These are phyloP conservation scores for Drymonia ruficornis DNA, from an alignment of 2,888 invertebrate species.

Conservation along the genomic window DNA sequence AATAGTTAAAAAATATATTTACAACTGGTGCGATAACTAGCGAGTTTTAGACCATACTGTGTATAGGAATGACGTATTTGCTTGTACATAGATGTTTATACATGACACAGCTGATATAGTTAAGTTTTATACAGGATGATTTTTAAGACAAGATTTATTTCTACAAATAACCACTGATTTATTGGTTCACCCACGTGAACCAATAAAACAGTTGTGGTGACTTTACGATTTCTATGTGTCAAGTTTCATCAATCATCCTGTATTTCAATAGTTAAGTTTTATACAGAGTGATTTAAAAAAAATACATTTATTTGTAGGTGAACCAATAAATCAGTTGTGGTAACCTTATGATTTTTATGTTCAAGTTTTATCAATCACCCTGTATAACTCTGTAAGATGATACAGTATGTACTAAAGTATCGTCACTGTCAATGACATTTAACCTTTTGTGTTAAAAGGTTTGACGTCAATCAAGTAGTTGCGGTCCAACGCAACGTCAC, in stretches of 20 bases:
- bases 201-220: no score
- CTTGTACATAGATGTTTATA: background rate
- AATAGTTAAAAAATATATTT: background rate
- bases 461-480: conserved; percentile 10
- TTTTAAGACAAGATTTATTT: no score
- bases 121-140: background rate
- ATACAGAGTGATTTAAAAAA: background rate
- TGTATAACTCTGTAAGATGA: no score
- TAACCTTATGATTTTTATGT: no score
- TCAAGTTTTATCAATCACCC: no score
- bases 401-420: conserved; percentile 4
- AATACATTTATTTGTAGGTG: no score
- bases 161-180: no score
- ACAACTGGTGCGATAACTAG: background rate
- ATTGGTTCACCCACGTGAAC: no score
- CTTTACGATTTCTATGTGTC: no score
- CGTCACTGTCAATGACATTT: conserved; percentile 16
- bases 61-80: background rate
- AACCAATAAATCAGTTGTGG: no score
- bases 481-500: conserved; percentile 18
- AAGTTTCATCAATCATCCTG: no score
- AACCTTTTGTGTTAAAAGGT: conserved; percentile 16
- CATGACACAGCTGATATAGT: no score
- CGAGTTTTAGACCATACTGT: background rate
- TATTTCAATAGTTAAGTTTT: background rate